Conservation (phyloP, 2,113 vertebrate genomes). For the Hippocampus comes region DNA sequence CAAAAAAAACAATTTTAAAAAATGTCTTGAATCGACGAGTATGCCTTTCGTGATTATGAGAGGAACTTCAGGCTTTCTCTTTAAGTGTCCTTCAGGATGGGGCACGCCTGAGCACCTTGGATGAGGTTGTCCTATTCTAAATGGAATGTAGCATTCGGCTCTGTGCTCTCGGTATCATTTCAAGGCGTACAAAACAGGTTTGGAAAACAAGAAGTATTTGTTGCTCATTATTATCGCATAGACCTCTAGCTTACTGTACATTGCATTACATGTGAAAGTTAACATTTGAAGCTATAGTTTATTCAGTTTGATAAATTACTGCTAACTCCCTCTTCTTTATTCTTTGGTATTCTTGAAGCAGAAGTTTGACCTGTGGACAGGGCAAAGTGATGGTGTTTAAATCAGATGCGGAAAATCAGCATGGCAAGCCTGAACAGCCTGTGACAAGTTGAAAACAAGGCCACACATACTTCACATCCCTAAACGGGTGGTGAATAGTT, state of each 20-base stretch:
- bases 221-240: not conserved
- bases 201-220: not conserved
- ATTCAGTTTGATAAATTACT: not conserved
- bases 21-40: not conserved
- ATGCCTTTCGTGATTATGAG: not conserved
- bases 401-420: constrained; percentile 8
- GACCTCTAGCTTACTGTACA: too few species aligned
- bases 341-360: not conserved
- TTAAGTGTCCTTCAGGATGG: not conserved
- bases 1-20: not conserved
- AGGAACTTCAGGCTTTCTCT: not conserved
- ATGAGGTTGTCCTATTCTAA: not conserved
- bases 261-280: not conserved
- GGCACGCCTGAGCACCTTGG: not conserved
- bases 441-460: constrained; percentile 11
- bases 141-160: not conserved
- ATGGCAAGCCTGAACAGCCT: constrained; percentile 23
- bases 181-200: not conserved
- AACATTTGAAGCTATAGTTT: not conserved
- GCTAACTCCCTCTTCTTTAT: not conserved
- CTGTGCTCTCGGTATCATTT: not conserved
- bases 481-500: constrained; percentile 4
- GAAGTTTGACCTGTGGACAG: not conserved
- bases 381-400: not conserved
- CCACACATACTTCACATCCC: not conserved